Base-by-base conservation (phyloP, 1,140 invertebrate species). In the Leptestheria dahalacensis region DNA sequence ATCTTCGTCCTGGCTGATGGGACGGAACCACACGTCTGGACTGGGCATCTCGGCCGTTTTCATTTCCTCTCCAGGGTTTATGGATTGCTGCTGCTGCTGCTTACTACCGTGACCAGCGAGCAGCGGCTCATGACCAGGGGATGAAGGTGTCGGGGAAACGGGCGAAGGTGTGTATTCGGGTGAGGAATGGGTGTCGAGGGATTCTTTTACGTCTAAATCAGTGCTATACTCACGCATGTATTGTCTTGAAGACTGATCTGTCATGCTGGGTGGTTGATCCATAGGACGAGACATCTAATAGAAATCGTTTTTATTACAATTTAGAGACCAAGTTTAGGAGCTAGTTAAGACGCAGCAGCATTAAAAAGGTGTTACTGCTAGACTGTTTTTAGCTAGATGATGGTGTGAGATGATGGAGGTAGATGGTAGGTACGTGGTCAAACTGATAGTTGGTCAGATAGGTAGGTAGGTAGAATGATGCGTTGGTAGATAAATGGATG, bases 131-230 rank as follows among this genome's bases (percentile, higher is more conserved):
- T 48, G 46, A 60, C 29, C 25, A 28, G 48, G 48, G 18, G 23
- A 47, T n/a, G 58, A 51, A 57, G 62, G 49, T 48, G 60, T 48
- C 59, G 63, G 65, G 62, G 66, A 60, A 61, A 55, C 62, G 62
- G 66, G 63, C 54, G 60, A 50, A 61, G 57, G 62, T 50, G 24
- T 20, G 41, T 48, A 49, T 15, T 41, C 33, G 33, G 33, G 33
- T 41, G 33, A 41, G 15, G 33, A 15, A 6, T 41, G 33, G 33
- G 33, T 9, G 15, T 15, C 15, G 15, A 15, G 33, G 6, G 33
- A 41, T 6, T 6, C 6, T 41, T 41, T 41, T 15, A 15, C 6
- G 6, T 41, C 33, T 41, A 41, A 6, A 9, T 41, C 33, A 41
- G 6, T 41, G 26, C 23, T 25, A 56, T 56, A 56, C 53, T 56